phyloP scores from a whole-genome alignment of 2,797 vertebrate species.

The Choloepus didactylus region DNA sequence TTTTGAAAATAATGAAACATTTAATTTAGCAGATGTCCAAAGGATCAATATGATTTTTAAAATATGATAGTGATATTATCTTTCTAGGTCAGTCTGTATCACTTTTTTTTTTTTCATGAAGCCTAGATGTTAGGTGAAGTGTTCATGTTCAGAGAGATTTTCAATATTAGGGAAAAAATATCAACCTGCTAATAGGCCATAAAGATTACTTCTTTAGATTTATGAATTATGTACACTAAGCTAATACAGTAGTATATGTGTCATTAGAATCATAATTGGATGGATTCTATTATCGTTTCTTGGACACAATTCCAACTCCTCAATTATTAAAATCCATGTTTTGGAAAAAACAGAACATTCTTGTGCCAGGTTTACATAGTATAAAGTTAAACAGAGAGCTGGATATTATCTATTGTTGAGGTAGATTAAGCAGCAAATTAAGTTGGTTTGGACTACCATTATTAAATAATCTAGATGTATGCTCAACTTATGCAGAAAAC shows the following conservation, averaged over 20 bases:
- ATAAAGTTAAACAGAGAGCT: neutral
- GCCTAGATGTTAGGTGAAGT: neutral
- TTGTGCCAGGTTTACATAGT: neutral
- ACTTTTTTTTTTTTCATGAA: neutral
- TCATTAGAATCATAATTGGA: slow-evolving; percentile 7
- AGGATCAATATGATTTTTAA: slow-evolving; percentile 25
- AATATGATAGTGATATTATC: slow-evolving; percentile 4
- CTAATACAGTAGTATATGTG: slow-evolving; percentile 20
- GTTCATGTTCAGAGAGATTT: slow-evolving; percentile 15
- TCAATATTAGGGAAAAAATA: slow-evolving; percentile 34
- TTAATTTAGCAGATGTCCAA: slow-evolving; percentile 65
- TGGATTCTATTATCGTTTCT: slow-evolving; percentile 44
- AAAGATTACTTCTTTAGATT: neutral
- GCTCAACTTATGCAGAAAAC: neutral
- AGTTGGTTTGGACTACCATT: neutral
- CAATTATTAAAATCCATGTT: neutral
- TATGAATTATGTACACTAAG: slow-evolving; percentile 52
- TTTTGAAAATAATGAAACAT: slow-evolving; percentile 66
- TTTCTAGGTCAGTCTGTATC: neutral
- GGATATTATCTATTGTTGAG: neutral
- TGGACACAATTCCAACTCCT: neutral
- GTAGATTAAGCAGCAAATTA: neutral
- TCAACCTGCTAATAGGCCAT: neutral
- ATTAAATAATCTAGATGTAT: neutral
- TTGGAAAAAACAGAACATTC: slow-evolving; percentile 30